These are phyloP conservation scores for Timandra comae DNA, from an alignment of 2,888 invertebrate species.

Conservation along the genomic window DNA sequence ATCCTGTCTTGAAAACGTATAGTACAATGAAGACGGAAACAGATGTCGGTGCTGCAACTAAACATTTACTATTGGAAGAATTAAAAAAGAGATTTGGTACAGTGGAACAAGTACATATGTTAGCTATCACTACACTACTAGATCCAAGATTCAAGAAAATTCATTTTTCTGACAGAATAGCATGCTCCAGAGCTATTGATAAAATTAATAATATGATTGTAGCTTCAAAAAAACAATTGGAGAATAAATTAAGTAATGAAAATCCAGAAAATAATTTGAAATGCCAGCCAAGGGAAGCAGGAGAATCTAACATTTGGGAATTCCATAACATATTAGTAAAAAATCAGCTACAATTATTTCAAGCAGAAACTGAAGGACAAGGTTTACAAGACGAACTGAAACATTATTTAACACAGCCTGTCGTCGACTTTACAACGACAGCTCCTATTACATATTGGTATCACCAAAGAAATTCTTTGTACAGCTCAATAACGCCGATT, in stretches of 20 bases:
- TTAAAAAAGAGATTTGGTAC: constrained; percentile 19
- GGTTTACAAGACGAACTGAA: constrained; percentile 26
- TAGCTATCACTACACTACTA: constrained; percentile 20
- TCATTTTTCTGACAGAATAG: constrained; percentile 19
- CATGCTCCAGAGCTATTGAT: constrained; percentile 18
- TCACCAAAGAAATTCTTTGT: constrained; percentile 13
- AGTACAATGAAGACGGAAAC: constrained; percentile 19
- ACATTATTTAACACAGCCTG: constrained; percentile 24
- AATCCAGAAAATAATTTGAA: constrained; percentile 9
- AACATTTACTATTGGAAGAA: constrained; percentile 19
- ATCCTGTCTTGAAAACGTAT: constrained; percentile 18
- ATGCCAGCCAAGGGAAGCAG: constrained; percentile 10
- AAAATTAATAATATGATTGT: constrained; percentile 18
- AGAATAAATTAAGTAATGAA: constrained; percentile 14
- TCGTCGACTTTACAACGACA: constrained; percentile 19
- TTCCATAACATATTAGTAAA: constrained; percentile 18
- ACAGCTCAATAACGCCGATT: constrained; percentile 18
- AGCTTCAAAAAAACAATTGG: constrained; percentile 15
- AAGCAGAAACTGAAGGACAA: constrained; percentile 21
- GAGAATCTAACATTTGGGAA: constrained; percentile 16
- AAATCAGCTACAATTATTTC: constrained; percentile 18
- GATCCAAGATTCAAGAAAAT: constrained; percentile 19
- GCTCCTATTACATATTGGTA: constrained; percentile 14
- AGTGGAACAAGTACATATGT: constrained; percentile 21
- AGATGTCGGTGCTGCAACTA: constrained; percentile 19